phyloP scores from a whole-genome alignment of 2,888 invertebrate genomes.

The Acleris emargana region DNA sequence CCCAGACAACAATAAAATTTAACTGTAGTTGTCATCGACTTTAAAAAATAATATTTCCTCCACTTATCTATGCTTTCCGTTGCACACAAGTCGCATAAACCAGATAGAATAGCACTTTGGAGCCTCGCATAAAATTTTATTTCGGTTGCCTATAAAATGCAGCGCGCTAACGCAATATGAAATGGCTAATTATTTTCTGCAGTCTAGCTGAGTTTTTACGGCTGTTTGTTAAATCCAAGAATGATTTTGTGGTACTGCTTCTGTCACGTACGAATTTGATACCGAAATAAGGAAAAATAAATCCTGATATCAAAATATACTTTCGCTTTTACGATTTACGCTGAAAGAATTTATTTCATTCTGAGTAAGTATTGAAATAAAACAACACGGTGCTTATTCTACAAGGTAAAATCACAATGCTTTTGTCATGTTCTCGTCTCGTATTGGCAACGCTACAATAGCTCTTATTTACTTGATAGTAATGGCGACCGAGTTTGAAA shows the following conservation, averaged over 20 bases:
- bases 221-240: slow-evolving; percentile 2
- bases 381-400: too few relatives aligned
- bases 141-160: slow-evolving; percentile 42
- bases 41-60: slow-evolving; percentile 32
- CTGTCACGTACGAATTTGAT: slow-evolving; percentile 20
- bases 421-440: too few relatives aligned
- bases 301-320: neutral
- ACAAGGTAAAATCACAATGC: too few relatives aligned
- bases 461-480: too few relatives aligned
- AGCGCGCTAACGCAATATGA: slow-evolving; percentile 37
- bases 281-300: slow-evolving; percentile 16
- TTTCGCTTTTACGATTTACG: slow-evolving; percentile 2
- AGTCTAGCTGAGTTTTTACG: neutral
- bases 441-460: too few relatives aligned
- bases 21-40: slow-evolving; percentile 31
- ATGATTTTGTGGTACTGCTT: neutral
- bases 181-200: slow-evolving; percentile 33
- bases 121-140: slow-evolving; percentile 38
- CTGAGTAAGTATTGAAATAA: neutral
- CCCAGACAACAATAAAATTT: slow-evolving; percentile 41
- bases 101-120: slow-evolving; percentile 38
- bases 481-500: too few relatives aligned
- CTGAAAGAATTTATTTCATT: slow-evolving; percentile 14
- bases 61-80: slow-evolving; percentile 29
- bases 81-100: slow-evolving; percentile 41